Base-by-base conservation (phyloP, 2,113 vertebrate species). In the Scomber colias region DNA sequence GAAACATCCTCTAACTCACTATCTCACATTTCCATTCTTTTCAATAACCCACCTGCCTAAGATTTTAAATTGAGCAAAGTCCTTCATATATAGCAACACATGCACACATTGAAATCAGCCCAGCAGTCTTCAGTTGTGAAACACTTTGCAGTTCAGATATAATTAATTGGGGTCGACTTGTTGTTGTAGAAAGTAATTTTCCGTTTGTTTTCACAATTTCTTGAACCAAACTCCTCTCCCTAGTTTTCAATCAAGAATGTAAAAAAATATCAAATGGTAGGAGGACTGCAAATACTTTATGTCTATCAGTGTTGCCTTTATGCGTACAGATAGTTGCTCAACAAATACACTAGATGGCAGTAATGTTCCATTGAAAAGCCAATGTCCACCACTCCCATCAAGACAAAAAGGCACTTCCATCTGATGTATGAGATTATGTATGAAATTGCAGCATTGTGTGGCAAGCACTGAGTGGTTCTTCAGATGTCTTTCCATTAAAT, bases 321-420 rank as follows among this genome's bases (percentile, higher is more conserved):
- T 30, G 57, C 35, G 24, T 53, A 21, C 3, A 24, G 48, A 50
- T 19, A 27, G 49, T 3, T 74, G 5, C 65, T 46, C 12, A 14
- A 2, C 13, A 50, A 12, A 3, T 0, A 1, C 93, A 83, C 87
- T 82, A 94, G 95, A 87, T 93, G 93, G 92, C 93, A 95, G 79
- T 94, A 72, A 84, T 77, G 90, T 8, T 86, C 73, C 79, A 85
- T 2, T 63, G 50, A 40, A 86, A 40, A 69, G 0, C 19, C 44
- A 11, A 6, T 3, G 11, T 27, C 53, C 19, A 75, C 86, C 86
- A 84, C 86, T 83, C 83, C 83, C 85, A 75, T 63, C 30, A 30
- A 27, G 35, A 49, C 50, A 51, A 19, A 76, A 65, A 57, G 5
- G 8, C 53, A 45, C 59, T 55, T 50, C 2, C 1, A 31, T 60